Conservation (phyloP, 2,113 vertebrate species). For the Rostratula benghalensis region DNA sequence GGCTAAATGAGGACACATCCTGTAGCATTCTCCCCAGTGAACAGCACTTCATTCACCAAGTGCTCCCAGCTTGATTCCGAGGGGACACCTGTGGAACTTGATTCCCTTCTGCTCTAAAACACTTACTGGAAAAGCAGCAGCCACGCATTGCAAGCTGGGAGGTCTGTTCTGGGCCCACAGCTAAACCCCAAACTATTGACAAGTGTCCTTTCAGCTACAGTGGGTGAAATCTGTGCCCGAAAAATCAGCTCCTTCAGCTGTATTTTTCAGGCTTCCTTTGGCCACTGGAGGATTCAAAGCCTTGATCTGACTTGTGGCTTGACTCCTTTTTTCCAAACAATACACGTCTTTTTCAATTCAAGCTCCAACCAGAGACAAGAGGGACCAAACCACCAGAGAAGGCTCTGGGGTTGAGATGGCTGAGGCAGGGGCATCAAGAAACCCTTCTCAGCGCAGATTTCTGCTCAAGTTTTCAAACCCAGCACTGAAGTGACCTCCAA, state of each 20-base stretch:
- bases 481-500: not conserved
- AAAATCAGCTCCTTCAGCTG: not conserved
- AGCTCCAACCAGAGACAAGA: not conserved
- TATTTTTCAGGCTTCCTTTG: not conserved
- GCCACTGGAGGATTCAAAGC: not conserved
- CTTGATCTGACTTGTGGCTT: not conserved
- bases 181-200: not conserved
- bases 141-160: not conserved
- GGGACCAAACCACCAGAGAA: not conserved
- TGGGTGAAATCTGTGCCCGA: not conserved
- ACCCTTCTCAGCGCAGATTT: not conserved
- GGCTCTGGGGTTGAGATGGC: not conserved
- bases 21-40: not conserved
- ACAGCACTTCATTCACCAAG: not conserved
- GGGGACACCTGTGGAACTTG: not conserved
- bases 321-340: not conserved
- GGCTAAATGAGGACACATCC: not conserved
- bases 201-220: not conserved
- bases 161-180: fast-evolving
- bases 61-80: not conserved
- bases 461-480: not conserved
- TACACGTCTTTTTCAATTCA: not conserved
- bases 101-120: not conserved
- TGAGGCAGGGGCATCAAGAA: not conserved
- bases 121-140: not conserved